Percentiles rank a stretch among this genome's conserved stretches.
Evolutionary conservation across 2,113 vertebrate genomes (phyloP).

Genomic region (Acinonyx jubatus): DNA sequence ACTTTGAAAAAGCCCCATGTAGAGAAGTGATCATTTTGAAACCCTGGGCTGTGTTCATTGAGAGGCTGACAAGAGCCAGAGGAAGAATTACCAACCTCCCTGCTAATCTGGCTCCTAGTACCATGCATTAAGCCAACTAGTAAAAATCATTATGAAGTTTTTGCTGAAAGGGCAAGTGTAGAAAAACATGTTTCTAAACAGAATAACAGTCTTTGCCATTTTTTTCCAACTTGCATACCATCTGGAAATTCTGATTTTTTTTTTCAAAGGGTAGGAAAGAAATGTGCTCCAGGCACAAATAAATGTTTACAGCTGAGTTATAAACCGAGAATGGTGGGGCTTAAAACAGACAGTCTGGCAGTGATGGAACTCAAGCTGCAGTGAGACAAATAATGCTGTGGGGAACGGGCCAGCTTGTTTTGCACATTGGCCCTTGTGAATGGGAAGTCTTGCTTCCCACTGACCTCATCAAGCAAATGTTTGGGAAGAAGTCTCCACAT

Average conservation of each 20-base stretch:
- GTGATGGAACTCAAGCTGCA: constrained; percentile 53
- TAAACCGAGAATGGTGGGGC: constrained; percentile 80
- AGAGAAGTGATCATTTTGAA: constrained; percentile 64
- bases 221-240: constrained; percentile 81
- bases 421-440: not conserved
- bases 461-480: not conserved
- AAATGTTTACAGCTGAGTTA: constrained; percentile 81
- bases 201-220: constrained; percentile 82
- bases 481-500: not conserved
- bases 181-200: constrained; percentile 77
- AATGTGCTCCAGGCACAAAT: constrained; percentile 80
- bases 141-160: constrained; percentile 78
- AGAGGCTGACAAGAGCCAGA: constrained; percentile 60
- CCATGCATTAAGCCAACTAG: constrained; percentile 74
- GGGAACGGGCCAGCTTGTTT: constrained; percentile 21
- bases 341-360: constrained; percentile 78
- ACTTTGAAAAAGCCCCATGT: constrained; percentile 53
- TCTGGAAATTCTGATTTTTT: constrained; percentile 78
- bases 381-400: not conserved
- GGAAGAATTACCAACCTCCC: constrained; percentile 74
- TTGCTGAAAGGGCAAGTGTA: constrained; percentile 70
- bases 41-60: constrained; percentile 46
- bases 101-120: constrained; percentile 58
- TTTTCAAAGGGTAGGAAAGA: constrained; percentile 76
- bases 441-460: not conserved